phyloP scores from a whole-genome alignment of 2,888 invertebrate species.

The Augiades crinisus region DNA sequence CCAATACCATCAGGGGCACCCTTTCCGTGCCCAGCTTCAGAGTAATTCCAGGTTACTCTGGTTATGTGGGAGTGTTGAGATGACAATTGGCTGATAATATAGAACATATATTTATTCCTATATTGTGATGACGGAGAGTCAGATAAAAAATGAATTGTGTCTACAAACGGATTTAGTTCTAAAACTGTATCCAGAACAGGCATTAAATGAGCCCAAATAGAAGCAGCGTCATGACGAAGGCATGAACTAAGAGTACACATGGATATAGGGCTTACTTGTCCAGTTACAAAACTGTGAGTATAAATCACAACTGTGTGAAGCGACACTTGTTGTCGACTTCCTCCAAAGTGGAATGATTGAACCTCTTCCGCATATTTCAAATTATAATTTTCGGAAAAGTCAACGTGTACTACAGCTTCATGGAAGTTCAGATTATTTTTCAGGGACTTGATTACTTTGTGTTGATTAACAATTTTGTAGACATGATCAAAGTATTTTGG shows the following conservation, averaged over 20 bases:
- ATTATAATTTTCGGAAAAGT: conserved; percentile 36
- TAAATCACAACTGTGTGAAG: conserved; percentile 34
- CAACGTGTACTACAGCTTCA: conserved; percentile 32
- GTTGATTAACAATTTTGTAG: no score
- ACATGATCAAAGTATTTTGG: no score
- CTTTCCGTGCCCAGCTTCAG: conserved; percentile 30
- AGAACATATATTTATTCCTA: conserved; percentile 25
- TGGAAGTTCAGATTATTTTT: no score
- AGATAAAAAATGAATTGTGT: conserved; percentile 22
- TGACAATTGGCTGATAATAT: conserved; percentile 15
- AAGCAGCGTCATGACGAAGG: conserved; percentile 29
- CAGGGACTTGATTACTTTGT: no score
- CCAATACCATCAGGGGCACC: conserved; percentile 33
- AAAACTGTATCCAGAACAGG: conserved; percentile 18
- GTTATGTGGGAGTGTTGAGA: no score
- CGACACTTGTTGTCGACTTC: conserved; percentile 32
- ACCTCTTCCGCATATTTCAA: conserved; percentile 34
- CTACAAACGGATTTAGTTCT: conserved; percentile 22
- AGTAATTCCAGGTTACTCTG: conserved; percentile 29
- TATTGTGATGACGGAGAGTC: conserved; percentile 22
- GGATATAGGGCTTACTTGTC: conserved; percentile 26
- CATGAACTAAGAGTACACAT: conserved; percentile 29
- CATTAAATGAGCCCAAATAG: conserved; percentile 27
- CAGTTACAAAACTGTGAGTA: conserved; percentile 27
- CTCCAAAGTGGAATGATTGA: conserved; percentile 35